Conservation (phyloP, 2,113 vertebrate genomes). For the Entosphenus tridentatus region DNA sequence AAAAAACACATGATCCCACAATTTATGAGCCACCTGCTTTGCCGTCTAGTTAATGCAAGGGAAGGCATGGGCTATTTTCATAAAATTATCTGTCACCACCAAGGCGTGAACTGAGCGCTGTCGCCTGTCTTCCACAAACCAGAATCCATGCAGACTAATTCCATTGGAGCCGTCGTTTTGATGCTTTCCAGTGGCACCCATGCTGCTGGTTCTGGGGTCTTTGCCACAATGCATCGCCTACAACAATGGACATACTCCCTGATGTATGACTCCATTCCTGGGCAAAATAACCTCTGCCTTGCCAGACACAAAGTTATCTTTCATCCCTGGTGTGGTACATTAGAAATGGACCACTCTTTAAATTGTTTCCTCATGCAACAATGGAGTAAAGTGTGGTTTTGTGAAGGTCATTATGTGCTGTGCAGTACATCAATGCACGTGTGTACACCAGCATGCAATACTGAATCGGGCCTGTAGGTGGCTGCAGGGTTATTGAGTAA, state of each 20-base stretch:
- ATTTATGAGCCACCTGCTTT: constrained; percentile 7
- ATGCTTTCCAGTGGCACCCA: constrained; percentile 10
- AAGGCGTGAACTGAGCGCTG: constrained; percentile 9
- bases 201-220: constrained; percentile 6
- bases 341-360: too few relatives aligned
- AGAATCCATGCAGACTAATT: constrained; percentile 8
- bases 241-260: constrained; percentile 10
- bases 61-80: constrained; percentile 7
- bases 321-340: too few relatives aligned
- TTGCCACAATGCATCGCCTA: constrained; percentile 9
- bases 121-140: constrained; percentile 4
- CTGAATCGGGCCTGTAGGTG: too few relatives aligned
- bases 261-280: constrained; percentile 7
- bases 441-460: too few relatives aligned
- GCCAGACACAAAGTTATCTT: not conserved
- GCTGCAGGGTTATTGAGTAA: too few relatives aligned
- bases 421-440: too few relatives aligned
- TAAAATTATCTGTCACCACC: constrained; percentile 7
- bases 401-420: too few relatives aligned
- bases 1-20: constrained; percentile 8
- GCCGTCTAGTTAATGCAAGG: constrained; percentile 9
- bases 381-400: too few relatives aligned
- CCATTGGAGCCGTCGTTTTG: not conserved
- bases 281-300: constrained; percentile 13
- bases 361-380: too few relatives aligned